Conservation (phyloP, 2,888 invertebrate species). For the Sinopyrophorus schimmeli region DNA sequence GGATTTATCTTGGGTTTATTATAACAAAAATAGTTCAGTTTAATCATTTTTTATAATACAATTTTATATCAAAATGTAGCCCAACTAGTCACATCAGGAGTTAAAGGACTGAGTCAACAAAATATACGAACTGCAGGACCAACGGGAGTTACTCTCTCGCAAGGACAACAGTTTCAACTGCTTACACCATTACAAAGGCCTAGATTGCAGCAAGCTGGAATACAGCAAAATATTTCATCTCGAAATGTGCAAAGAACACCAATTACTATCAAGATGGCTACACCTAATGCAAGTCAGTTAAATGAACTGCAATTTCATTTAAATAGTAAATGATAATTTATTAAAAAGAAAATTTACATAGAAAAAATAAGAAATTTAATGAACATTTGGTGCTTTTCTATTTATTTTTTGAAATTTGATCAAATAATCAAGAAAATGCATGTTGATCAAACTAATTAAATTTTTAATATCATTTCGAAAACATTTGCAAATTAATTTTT, state of each 20-base stretch:
- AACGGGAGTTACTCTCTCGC: conserved; percentile 47
- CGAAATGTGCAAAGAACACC: conserved; percentile 51
- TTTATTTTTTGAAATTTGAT: too few species aligned
- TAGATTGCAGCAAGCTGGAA: conserved; percentile 45
- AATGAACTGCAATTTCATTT: conserved; percentile 52
- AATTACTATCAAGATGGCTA: conserved; percentile 54
- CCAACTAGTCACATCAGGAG: conserved; percentile 67
- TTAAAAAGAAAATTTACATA: conserved; percentile 3
- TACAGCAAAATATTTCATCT: conserved; percentile 44
- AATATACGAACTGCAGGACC: conserved; percentile 46
- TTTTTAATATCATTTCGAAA: too few species aligned
- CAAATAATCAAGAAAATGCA: too few species aligned
- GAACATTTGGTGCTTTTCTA: too few species aligned
- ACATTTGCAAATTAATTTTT: conserved; percentile 14
- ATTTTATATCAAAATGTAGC: too few species aligned
- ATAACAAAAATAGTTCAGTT: too few species aligned
- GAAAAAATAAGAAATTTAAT: conserved; percentile 7
- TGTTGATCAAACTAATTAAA: neutral
- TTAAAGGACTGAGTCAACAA: conserved; percentile 59
- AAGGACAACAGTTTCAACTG: conserved; percentile 50
- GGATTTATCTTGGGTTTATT: neutral
- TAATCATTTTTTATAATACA: too few species aligned
- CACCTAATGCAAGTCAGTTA: conserved; percentile 55
- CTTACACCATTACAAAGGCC: conserved; percentile 51
- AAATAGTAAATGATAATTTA: conserved; percentile 36